phyloP scores from a whole-genome alignment of 2,888 invertebrate species.

The Chrysodeixis includens region DNA sequence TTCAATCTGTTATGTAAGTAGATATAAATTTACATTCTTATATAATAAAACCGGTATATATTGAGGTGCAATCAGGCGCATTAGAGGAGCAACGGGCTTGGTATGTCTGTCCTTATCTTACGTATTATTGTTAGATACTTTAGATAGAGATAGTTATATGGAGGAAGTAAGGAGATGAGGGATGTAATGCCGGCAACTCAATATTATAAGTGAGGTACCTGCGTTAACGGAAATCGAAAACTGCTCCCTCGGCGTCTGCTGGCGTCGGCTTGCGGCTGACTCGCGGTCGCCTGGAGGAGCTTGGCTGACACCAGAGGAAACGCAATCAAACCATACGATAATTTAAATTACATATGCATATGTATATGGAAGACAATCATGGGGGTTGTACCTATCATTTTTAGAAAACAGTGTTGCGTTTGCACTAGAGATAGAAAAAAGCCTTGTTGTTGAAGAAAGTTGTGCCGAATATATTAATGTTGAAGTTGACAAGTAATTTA shows the following conservation, averaged over 20 bases:
- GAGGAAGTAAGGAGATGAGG: slow-evolving; percentile 53
- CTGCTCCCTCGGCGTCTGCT: slow-evolving; percentile 38
- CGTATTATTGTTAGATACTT: slow-evolving; percentile 27
- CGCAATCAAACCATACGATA: not conserved
- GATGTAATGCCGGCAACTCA: slow-evolving; percentile 69
- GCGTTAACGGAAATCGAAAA: slow-evolving; percentile 73
- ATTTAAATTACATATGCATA: too few species aligned
- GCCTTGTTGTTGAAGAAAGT: too few species aligned
- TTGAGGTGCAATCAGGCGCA: slow-evolving; percentile 13
- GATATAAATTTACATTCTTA: slow-evolving; percentile 6
- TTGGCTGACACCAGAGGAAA: not conserved
- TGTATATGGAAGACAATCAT: too few species aligned
- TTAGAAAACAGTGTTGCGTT: too few species aligned
- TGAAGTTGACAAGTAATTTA: too few species aligned
- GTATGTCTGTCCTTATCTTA: slow-evolving; percentile 38
- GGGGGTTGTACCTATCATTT: too few species aligned
- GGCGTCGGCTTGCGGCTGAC: slow-evolving; percentile 15
- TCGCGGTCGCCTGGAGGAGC: not conserved
- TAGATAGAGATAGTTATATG: slow-evolving; percentile 49
- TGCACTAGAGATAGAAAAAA: too few species aligned
- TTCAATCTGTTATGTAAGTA: slow-evolving; percentile 6
- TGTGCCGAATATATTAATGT: too few species aligned
- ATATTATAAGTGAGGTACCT: slow-evolving; percentile 69
- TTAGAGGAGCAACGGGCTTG: not conserved
- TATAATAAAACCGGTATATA: slow-evolving; percentile 15